Evolutionary conservation across 2,113 vertebrate genomes (phyloP), one percentile per base, ranked within the genome.

Genomic region (Nestor notabilis): DNA sequence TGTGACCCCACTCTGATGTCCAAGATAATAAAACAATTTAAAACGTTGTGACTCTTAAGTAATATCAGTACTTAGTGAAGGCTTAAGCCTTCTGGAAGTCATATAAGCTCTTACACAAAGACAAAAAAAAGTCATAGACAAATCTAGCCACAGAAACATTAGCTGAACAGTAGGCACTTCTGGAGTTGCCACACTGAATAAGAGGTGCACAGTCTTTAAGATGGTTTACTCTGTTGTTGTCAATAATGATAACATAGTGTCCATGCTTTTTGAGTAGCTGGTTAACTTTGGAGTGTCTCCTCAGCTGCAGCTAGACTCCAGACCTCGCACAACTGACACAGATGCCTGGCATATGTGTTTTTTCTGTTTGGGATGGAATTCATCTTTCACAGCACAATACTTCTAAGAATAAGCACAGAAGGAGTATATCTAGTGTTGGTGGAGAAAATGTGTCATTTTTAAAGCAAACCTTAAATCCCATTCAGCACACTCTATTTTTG

Each of bases 291-390:
- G 66, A 39, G 47, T 2, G 24, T 41, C 41, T 52, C 63, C 64
- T 17, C 5, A 12, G 50, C 74, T 66, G 27, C 6, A 20, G 39
- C 43, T 20, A 65, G 61, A 11, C 71, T 76, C 31, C 47, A 75
- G 49, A 47, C 87, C 77, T 68, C 29, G 2, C 10, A 3, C 2
- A 10, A 20, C 8, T 58, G 69, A 9, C 39, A 13, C 0, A 0
- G 74, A 13, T 60, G 47, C 65, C 75, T 71, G 83, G 44, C 77
- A 15, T 39, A n/a, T 1, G 0, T 28, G 18, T n/a, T 25, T 37
- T 41, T 55, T 28, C 60, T 85, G 13, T 44, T 56, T 56, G 66
- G 56, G 63, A 17, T 82, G 23, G 87, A 68, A 55, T 75, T 89
- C 39, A 49, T 71, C 61, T 31, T 29, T 35, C 63, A 21, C 11